Conservation (phyloP, 2,113 vertebrate species). For the Ophiodon elongatus region DNA sequence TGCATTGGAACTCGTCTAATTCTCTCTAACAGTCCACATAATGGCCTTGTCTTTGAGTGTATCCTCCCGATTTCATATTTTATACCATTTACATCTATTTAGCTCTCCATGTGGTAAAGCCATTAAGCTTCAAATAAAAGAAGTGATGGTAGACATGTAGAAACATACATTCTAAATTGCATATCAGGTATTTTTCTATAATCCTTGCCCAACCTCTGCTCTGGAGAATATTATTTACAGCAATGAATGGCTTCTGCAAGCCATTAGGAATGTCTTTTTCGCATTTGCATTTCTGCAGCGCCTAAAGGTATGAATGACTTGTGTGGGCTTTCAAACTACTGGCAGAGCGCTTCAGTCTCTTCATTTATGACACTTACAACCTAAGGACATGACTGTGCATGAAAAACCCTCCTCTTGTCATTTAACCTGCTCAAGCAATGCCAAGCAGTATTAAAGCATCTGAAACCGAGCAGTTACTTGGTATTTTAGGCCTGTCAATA, state of each 20-base stretch:
- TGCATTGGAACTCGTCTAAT: background rate
- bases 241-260: conserved; percentile 15
- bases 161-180: background rate
- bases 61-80: background rate
- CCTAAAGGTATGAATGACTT: conserved; percentile 51
- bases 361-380: conserved; percentile 28
- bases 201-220: conserved; percentile 21
- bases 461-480: background rate
- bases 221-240: conserved; percentile 26
- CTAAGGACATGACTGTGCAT: conserved; percentile 26
- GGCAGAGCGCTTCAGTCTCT: conserved; percentile 13
- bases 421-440: conserved; percentile 16
- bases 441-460: background rate
- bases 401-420: background rate
- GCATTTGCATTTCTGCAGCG: background rate
- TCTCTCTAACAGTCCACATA: background rate
- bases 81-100: conserved; percentile 4
- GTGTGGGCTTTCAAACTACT: conserved; percentile 52
- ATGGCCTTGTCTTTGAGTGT: background rate
- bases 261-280: conserved; percentile 28
- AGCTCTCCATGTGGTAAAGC: conserved; percentile 3
- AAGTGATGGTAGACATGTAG: background rate
- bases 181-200: conserved; percentile 16
- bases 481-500: background rate
- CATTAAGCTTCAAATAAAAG: conserved; percentile 11